Evolutionary conservation across 2,113 vertebrate species (phyloP).

Genomic region (Seriola dumerili): DNA sequence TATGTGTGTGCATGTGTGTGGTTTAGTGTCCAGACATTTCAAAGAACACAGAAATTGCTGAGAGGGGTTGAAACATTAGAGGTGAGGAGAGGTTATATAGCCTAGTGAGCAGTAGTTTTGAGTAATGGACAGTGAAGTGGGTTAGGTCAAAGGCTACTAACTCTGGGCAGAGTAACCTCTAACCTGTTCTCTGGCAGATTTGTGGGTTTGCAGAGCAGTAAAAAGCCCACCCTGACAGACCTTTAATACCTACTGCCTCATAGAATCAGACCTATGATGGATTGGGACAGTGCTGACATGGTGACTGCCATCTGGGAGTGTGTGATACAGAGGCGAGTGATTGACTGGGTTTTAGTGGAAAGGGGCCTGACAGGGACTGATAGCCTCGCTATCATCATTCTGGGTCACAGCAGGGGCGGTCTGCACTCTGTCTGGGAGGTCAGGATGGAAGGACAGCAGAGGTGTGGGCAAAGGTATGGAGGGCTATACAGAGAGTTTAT

Average conservation of each 20-base stretch:
- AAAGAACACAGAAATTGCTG: constrained; percentile 36
- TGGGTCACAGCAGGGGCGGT: constrained; percentile 51
- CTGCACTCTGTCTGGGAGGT: constrained; percentile 42
- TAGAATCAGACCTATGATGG: constrained; percentile 62
- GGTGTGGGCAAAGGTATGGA: neutral
- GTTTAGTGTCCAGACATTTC: constrained; percentile 1
- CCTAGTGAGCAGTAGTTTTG: constrained; percentile 40
- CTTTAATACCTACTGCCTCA: constrained; percentile 45
- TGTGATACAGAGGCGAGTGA: constrained; percentile 66
- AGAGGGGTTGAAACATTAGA: constrained; percentile 23
- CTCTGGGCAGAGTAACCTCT: constrained; percentile 52
- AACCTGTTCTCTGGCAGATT: constrained; percentile 48
- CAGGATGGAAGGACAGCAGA: constrained; percentile 24
- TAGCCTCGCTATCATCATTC: constrained; percentile 59
- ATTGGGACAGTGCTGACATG: constrained; percentile 51
- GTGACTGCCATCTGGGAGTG: constrained; percentile 59
- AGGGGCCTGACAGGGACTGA: constrained; percentile 66
- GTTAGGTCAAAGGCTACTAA: constrained; percentile 50
- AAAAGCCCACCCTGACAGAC: constrained; percentile 29
- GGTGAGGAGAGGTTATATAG: constrained; percentile 39
- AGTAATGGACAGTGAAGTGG: constrained; percentile 62
- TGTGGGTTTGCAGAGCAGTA: constrained; percentile 37
- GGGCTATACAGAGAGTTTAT: constrained; percentile 7
- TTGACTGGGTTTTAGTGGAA: constrained; percentile 66
- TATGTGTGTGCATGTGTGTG: constrained; percentile 18